Evolutionary conservation across 2,888 invertebrate genomes (phyloP).

Genomic region (Archaeoteleia sp.): DNA sequence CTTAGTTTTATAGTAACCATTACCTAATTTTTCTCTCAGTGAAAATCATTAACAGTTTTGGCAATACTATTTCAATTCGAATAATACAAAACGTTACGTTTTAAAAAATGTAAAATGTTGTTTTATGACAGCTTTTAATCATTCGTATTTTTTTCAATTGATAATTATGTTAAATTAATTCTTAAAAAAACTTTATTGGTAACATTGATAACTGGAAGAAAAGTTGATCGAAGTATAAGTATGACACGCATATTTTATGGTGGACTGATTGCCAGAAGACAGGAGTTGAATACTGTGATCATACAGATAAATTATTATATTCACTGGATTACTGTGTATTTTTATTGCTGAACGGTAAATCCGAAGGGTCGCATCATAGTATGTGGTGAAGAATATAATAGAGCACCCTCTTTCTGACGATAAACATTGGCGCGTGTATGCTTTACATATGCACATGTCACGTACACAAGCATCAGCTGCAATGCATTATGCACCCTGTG

Average conservation of each 20-base stretch:
- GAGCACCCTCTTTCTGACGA: conserved; percentile 23
- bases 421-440: conserved; percentile 26
- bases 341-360: conserved; percentile 30
- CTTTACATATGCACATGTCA: conserved; percentile 26
- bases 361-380: conserved; percentile 20
- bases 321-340: conserved; percentile 22
- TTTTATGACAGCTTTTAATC: no score
- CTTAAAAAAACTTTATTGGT: no score
- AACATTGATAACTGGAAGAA: no score
- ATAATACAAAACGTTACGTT: no score
- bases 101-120: no score
- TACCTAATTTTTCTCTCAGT: no score
- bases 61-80: no score
- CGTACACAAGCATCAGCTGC: conserved; percentile 17
- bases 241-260: conserved; percentile 4
- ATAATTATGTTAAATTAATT: no score
- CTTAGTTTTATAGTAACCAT: no score
- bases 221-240: no score
- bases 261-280: conserved; percentile 15
- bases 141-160: no score
- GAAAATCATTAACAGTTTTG: no score
- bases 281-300: conserved; percentile 34
- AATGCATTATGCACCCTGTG: conserved; percentile 23
- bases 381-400: conserved; percentile 4
- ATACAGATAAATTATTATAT: conserved; percentile 23